These are phyloP conservation scores for Geodia barretti DNA, from an alignment of 37 sponge, comb jelly and placozoan genomes.

Conservation along the genomic window DNA sequence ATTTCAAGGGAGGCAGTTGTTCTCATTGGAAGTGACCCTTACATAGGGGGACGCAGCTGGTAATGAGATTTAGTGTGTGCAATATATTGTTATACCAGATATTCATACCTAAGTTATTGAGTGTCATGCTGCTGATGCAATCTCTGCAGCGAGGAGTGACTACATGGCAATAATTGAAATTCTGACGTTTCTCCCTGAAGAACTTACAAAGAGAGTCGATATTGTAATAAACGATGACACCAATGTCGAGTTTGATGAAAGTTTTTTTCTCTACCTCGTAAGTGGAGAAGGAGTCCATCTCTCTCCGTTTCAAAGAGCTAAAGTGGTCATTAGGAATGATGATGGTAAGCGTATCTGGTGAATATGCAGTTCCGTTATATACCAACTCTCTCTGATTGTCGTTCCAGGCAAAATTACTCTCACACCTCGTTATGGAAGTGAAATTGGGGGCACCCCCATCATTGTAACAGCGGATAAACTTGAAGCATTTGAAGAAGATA, in stretches of 20 bases:
- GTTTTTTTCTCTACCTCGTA: conserved; percentile 19
- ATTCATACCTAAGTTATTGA: too few relatives aligned
- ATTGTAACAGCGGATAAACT: conserved; percentile 13
- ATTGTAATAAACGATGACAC: conserved; percentile 21
- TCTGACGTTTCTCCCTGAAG: conserved; percentile 37
- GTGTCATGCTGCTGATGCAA: conserved; percentile 35
- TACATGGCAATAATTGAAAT: conserved; percentile 4
- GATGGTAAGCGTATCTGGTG: conserved; percentile 56
- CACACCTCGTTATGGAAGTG: conserved; percentile 44
- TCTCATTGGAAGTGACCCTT: conserved; percentile 9
- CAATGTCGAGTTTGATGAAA: background rate
- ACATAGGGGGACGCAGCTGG: too few relatives aligned
- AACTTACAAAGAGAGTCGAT: background rate
- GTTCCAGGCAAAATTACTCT: background rate
- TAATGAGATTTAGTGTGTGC: too few relatives aligned
- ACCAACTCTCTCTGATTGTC: too few relatives aligned
- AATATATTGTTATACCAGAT: too few relatives aligned
- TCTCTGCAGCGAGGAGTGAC: conserved; percentile 23
- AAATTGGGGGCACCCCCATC: conserved; percentile 55
- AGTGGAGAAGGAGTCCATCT: conserved; percentile 20
- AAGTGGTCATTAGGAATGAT: conserved; percentile 24
- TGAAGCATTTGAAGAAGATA: background rate
- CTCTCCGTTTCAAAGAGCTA: conserved; percentile 18
- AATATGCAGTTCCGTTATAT: too few relatives aligned
- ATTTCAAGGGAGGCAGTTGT: background rate